Evolutionary conservation across 2,113 vertebrate genomes (phyloP).

Genomic region (Zosterops borbonicus): DNA sequence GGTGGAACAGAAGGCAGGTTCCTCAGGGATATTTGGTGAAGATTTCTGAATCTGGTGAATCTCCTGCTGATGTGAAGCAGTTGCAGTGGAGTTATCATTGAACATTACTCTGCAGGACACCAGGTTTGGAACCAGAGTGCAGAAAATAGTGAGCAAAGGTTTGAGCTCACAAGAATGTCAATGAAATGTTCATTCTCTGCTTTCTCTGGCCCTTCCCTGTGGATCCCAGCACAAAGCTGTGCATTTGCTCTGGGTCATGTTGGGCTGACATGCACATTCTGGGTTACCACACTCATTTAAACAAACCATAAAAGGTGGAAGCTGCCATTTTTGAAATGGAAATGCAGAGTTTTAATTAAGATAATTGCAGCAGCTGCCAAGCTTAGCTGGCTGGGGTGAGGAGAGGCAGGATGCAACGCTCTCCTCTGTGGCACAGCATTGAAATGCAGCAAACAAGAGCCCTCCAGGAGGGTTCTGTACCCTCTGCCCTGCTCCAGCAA

Average conservation of each 20-base stretch:
- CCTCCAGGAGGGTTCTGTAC: background rate
- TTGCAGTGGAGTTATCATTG: background rate
- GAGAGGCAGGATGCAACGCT: background rate
- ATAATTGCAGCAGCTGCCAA: background rate
- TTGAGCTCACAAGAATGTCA: background rate
- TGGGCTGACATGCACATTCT: fast-evolving
- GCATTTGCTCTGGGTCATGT: background rate
- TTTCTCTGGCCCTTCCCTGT: background rate
- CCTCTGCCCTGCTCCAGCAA: background rate
- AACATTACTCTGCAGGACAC: background rate
- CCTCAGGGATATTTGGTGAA: background rate
- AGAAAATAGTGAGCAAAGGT: background rate
- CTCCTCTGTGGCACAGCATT: background rate
- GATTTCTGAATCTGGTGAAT: background rate
- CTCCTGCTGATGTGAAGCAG: background rate
- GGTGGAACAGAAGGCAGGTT: background rate
- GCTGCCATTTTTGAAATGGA: background rate
- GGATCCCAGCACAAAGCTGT: background rate
- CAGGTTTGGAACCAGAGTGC: background rate
- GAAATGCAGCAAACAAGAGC: background rate
- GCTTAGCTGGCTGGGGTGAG: background rate
- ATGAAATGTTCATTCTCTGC: background rate
- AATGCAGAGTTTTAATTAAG: background rate
- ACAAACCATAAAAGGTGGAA: background rate
- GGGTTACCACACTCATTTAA: background rate